Base-by-base conservation (phyloP, 2,888 invertebrate species). In the Euzetes globulus region DNA sequence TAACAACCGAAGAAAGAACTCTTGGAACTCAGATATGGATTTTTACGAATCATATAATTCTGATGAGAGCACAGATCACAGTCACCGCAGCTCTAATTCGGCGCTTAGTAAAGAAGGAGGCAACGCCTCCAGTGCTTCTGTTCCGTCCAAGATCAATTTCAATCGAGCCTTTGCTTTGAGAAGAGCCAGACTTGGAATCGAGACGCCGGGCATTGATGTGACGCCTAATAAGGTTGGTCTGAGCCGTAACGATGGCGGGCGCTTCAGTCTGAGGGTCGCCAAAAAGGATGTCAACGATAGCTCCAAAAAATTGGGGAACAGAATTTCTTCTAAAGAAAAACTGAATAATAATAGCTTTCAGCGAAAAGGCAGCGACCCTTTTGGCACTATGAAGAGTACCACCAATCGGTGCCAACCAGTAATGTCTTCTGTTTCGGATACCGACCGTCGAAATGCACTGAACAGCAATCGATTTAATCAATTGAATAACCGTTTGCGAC, bases 101-200 rank as follows among this genome's bases (percentile, higher is more conserved):
- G 11, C 41, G 19, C 19, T 15, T 2, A 17, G 7, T 37, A 41
- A 22, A 17, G 25, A 70, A n/a, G 68, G 73, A 17, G 45, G 65
- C 4, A 68, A 37, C 33, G 45, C 65, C 15, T 22, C 68, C 13
- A 47, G 27, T 33, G 45, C 73, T 13, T 27, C 13, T 1, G 7
- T 17, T 22, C 65, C 73, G 50, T 25, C 17, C 52, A 41, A 52
- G 41, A 86, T 75, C 84, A 85, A 58, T 77, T 88, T 88, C 79
- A 93, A 92, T 82, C 86, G 91, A 78, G 89, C 90, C n/a, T 83
- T 82, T 78, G 84, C 89, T 81, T 84, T 90, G 84, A 84, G 91
- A 79, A 79, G 89, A 82, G 86, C 87, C n/a, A 82, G 87, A 78
- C 80, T 88, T 50, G 88, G 82, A 60, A 78, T 80, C 41, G 81